Evolutionary conservation across 1,140 invertebrate genomes (phyloP).

Genomic region (Hesperophylax magnus): DNA sequence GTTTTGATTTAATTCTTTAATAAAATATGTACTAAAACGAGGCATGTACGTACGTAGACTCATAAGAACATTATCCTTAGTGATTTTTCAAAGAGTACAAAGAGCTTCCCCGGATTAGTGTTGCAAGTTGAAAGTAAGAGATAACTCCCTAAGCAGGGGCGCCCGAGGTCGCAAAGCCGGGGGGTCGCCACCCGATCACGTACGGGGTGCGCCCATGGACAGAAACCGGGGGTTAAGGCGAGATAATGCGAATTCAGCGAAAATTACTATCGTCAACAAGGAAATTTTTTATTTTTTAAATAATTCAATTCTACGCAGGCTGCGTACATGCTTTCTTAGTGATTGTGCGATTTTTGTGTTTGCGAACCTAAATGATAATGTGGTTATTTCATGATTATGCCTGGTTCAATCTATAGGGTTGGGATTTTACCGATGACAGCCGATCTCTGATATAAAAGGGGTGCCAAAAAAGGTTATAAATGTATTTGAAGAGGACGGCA

Average conservation of each 20-base stretch:
- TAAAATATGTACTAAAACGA: background rate
- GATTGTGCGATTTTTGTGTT: no score
- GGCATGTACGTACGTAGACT: background rate
- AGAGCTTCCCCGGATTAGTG: background rate
- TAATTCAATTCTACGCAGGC: constrained; percentile 8
- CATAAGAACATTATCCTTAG: background rate
- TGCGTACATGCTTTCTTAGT: background rate
- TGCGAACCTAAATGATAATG: no score
- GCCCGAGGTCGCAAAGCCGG: background rate
- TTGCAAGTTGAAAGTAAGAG: constrained; percentile 17
- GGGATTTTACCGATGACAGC: no score
- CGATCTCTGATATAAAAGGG: no score
- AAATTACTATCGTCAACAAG: constrained; percentile 24
- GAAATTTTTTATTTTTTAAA: constrained; percentile 13
- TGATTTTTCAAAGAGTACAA: constrained; percentile 3
- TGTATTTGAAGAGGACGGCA: no score
- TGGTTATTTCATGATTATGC: no score
- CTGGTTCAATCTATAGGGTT: no score
- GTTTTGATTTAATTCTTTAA: no score
- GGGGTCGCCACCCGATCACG: background rate
- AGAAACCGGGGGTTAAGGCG: background rate
- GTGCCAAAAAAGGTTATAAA: no score
- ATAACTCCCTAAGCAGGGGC: constrained; percentile 17
- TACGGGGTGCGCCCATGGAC: constrained; percentile 8
- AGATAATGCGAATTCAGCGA: constrained; percentile 24